Conservation (phyloP, 2,888 invertebrate species). For the Diplazon laetatorius region DNA sequence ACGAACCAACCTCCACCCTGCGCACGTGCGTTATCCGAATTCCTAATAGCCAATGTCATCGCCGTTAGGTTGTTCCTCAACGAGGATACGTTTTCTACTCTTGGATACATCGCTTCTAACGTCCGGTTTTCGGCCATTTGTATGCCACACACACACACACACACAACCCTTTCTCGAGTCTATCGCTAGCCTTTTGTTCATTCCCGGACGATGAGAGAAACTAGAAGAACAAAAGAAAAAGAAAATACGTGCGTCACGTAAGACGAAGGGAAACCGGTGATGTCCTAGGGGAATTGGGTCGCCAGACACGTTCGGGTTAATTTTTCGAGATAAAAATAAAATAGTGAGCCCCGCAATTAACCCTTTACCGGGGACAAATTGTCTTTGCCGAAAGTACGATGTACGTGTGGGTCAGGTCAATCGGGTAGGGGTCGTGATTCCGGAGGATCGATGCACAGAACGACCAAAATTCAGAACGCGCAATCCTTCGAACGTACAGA, state of each 20-base stretch:
- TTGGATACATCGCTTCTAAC: slow-evolving; percentile 56
- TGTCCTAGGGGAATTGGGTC: slow-evolving; percentile 43
- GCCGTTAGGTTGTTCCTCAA: slow-evolving; percentile 51
- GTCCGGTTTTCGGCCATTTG: slow-evolving; percentile 33
- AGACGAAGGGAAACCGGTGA: slow-evolving; percentile 13
- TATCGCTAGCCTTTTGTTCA: not conserved
- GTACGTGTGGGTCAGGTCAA: too few species aligned
- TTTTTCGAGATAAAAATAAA: slow-evolving; percentile 15
- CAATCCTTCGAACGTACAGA: too few species aligned
- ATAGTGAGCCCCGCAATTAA: slow-evolving; percentile 8
- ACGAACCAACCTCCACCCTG: slow-evolving; percentile 75
- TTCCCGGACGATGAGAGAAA: slow-evolving; percentile 12
- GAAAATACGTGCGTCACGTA: not conserved
- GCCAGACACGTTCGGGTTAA: slow-evolving; percentile 42
- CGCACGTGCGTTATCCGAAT: slow-evolving; percentile 75
- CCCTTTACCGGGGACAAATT: slow-evolving; percentile 7
- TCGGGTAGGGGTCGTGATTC: too few species aligned
- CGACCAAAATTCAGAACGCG: too few species aligned
- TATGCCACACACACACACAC: slow-evolving; percentile 45
- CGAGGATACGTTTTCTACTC: slow-evolving; percentile 19
- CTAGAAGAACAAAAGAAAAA: not conserved
- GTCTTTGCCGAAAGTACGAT: slow-evolving; percentile 9
- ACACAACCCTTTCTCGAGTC: not conserved
- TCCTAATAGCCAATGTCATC: slow-evolving; percentile 72
- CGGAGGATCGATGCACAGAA: too few species aligned